These are phyloP conservation scores for Campodea augens DNA, from an alignment of 1,140 invertebrate genomes.

Conservation along the genomic window DNA sequence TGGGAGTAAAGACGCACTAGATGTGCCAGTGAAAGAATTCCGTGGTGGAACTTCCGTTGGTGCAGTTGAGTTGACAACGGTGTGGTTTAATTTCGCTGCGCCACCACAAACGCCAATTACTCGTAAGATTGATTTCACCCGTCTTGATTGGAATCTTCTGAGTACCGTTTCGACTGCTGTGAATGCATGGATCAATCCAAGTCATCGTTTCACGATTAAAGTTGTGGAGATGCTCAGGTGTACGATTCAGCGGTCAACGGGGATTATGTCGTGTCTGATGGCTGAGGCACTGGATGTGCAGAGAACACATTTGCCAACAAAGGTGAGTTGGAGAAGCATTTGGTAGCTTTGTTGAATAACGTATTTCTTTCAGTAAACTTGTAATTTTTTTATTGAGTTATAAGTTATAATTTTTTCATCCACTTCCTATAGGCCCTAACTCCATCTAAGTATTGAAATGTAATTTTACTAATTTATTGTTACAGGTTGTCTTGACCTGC, in stretches of 20 bases:
- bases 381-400: too few relatives aligned
- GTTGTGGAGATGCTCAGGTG: conserved; percentile 56
- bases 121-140: conserved; percentile 83
- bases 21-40: conserved; percentile 24
- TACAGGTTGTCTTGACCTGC: too few relatives aligned
- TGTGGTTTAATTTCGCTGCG: conserved; percentile 96
- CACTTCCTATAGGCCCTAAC: too few relatives aligned
- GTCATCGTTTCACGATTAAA: conserved; percentile 65
- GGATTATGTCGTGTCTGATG: conserved; percentile 84
- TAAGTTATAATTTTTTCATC: too few relatives aligned
- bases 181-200: conserved; percentile 93
- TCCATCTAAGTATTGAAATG: too few relatives aligned
- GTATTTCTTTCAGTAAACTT: too few relatives aligned
- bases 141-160: conserved; percentile 87
- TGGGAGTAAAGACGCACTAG: conserved; percentile 4
- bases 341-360: too few relatives aligned
- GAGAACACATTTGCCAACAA: conserved; percentile 59
- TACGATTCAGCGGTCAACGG: conserved; percentile 55
- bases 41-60: conserved; percentile 41
- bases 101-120: conserved; percentile 85
- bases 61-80: conserved; percentile 65
- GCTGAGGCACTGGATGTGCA: conserved; percentile 75
- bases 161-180: conserved; percentile 90
- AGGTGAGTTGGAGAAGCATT: conserved; percentile 45
- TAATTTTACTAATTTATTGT: too few relatives aligned